Conservation (phyloP, 1,140 invertebrate genomes). For the Drosophila biarmipes region DNA sequence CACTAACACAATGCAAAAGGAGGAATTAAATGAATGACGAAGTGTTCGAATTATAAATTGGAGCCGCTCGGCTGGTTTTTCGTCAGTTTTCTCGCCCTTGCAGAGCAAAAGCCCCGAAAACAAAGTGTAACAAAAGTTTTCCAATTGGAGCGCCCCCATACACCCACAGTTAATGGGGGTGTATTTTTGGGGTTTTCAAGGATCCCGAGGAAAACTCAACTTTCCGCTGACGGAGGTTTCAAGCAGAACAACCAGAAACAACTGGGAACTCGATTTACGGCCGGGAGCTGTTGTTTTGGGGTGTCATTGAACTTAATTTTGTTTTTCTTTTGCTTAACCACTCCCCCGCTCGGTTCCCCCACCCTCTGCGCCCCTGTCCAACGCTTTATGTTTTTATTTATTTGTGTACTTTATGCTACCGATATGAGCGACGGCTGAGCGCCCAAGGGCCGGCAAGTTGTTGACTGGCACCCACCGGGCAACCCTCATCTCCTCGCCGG, state of each 20-base stretch:
- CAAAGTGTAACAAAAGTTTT: conserved; percentile 79
- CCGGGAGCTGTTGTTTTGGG: conserved; percentile 63
- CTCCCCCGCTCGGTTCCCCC: background rate
- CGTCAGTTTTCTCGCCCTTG: background rate
- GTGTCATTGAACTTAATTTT: conserved; percentile 81
- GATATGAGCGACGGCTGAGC: conserved; percentile 40
- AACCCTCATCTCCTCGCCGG: background rate
- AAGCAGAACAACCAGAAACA: conserved; percentile 29
- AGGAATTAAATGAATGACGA: conserved; percentile 40
- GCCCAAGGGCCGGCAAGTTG: conserved; percentile 55
- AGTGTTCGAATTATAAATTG: conserved; percentile 62
- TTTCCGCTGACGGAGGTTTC: conserved; percentile 74
- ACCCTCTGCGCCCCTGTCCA: background rate
- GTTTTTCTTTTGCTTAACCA: conserved; percentile 55
- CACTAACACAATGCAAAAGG: conserved; percentile 32
- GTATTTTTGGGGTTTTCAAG: background rate
- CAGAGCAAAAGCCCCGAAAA: conserved; percentile 4
- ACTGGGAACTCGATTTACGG: conserved; percentile 50
- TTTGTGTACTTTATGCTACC: conserved; percentile 77
- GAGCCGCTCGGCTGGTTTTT: conserved; percentile 6
- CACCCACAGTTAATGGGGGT: background rate
- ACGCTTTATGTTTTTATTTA: conserved; percentile 72
- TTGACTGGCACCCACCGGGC: conserved; percentile 47
- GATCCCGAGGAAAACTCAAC: conserved; percentile 25
- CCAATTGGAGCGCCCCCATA: conserved; percentile 60